Conservation (phyloP, 2,888 invertebrate species). For the Cephus spinipes region DNA sequence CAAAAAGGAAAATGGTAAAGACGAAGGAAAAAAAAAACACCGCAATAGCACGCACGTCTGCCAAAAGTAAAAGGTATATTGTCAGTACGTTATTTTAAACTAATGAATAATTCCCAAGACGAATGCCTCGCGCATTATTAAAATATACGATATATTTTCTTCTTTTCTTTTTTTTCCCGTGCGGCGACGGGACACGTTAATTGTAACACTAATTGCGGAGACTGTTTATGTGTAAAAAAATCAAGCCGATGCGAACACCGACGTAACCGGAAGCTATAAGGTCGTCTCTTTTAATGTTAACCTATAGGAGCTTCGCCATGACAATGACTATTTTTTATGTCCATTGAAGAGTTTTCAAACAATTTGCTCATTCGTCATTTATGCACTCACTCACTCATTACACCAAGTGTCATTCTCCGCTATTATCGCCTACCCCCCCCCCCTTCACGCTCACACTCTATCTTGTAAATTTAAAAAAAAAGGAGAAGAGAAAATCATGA, state of each 20-base stretch:
- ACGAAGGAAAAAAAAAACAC: not conserved
- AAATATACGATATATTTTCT: not conserved
- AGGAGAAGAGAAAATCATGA: not conserved
- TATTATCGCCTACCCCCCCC: not conserved
- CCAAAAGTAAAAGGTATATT: not conserved
- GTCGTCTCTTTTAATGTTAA: not conserved
- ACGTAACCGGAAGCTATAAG: conserved; percentile 1
- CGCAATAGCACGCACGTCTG: not conserved
- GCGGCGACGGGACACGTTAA: not conserved
- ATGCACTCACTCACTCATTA: not conserved
- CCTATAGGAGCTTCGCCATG: not conserved
- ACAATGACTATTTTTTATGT: not conserved
- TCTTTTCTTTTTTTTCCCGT: not conserved
- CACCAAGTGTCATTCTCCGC: not conserved
- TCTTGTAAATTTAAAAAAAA: conserved; percentile 1
- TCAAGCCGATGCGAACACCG: not conserved
- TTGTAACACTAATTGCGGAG: not conserved
- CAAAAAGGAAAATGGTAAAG: not conserved
- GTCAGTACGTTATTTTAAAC: not conserved
- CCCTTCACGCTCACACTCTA: not conserved
- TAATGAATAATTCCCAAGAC: not conserved
- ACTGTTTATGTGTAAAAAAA: not conserved
- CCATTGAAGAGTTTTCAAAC: not conserved
- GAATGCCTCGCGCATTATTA: not conserved
- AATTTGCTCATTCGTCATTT: not conserved